Percentiles rank a stretch among this genome's conserved stretches.
Conservation (phyloP, 2,797 vertebrate genomes). For the Melanotaenia parkinsoni region DNA sequence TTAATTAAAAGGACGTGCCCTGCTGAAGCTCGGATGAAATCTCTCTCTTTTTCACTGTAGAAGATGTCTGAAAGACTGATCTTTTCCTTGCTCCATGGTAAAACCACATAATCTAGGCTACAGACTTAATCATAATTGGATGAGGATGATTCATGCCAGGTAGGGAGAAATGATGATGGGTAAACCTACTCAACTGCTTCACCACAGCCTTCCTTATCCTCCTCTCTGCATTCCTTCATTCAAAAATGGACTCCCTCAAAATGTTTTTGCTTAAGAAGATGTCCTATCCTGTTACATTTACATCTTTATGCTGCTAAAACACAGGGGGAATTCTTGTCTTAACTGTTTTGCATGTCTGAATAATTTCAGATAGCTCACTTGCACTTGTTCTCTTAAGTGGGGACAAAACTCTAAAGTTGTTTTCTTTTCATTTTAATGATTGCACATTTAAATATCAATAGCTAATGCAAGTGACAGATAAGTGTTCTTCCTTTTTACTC, state of each 20-base stretch:
- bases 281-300: conserved; percentile 22
- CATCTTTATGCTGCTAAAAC: conserved; percentile 27
- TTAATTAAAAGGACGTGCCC: conserved; percentile 76
- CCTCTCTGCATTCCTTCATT: conserved; percentile 1
- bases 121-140: conserved; percentile 79
- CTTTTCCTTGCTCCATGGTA: conserved; percentile 42
- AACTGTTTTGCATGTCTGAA: conserved; percentile 24
- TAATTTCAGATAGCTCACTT: conserved; percentile 30
- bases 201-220: background rate
- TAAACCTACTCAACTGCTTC: conserved; percentile 25
- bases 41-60: conserved; percentile 64
- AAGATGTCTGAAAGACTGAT: conserved; percentile 59
- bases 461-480: background rate
- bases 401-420: conserved; percentile 10
- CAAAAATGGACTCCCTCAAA: conserved; percentile 7
- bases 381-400: conserved; percentile 25
- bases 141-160: conserved; percentile 77
- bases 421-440: conserved; percentile 11
- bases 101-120: conserved; percentile 68
- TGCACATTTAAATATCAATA: background rate
- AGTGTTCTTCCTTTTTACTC: background rate
- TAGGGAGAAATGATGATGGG: conserved; percentile 60
- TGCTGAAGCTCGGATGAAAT: conserved; percentile 66
- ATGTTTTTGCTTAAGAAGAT: conserved; percentile 42
- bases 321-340: conserved; percentile 30